A percentile compares a stretch with the other conserved stretches of the same genome.
Conservation (phyloP, 2,888 invertebrate genomes). For the Ectropis crepuscularia region DNA sequence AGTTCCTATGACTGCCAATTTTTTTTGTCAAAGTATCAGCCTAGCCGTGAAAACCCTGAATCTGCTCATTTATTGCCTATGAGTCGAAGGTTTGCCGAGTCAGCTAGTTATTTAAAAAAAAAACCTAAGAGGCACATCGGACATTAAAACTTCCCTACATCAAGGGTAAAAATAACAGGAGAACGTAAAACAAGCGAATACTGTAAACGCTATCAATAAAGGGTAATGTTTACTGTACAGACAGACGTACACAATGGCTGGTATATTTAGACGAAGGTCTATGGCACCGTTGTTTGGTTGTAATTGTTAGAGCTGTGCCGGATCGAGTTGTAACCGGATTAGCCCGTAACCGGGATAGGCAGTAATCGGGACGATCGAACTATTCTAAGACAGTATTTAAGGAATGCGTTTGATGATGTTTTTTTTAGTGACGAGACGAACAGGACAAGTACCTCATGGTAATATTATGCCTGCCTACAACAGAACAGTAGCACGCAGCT, state of each 20-base stretch:
- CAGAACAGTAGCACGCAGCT: no score
- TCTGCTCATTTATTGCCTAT: no score
- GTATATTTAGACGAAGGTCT: conserved; percentile 39
- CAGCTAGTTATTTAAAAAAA: no score
- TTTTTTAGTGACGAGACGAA: no score
- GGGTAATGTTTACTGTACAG: conserved; percentile 37
- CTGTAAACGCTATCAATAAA: conserved; percentile 34
- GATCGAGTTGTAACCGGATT: conserved; percentile 13
- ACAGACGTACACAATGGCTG: conserved; percentile 34
- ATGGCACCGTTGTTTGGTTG: conserved; percentile 34
- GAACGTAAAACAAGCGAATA: conserved; percentile 26
- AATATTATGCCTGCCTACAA: no score
- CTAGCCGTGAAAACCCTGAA: no score
- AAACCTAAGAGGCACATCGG: no score
- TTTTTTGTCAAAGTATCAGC: no score
- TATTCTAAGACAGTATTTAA: conserved; percentile 6
- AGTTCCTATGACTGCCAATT: no score
- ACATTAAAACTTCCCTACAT: no score
- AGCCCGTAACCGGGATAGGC: neutral
- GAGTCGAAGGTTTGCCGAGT: no score
- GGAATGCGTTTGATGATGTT: neutral
- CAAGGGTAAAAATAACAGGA: conserved; percentile 10
- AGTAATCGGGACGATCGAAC: conserved; percentile 17
- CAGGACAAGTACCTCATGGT: no score
- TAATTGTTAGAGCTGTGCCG: conserved; percentile 10